Conservation (phyloP, 1,140 invertebrate species). For the Steinernema feltiae region DNA sequence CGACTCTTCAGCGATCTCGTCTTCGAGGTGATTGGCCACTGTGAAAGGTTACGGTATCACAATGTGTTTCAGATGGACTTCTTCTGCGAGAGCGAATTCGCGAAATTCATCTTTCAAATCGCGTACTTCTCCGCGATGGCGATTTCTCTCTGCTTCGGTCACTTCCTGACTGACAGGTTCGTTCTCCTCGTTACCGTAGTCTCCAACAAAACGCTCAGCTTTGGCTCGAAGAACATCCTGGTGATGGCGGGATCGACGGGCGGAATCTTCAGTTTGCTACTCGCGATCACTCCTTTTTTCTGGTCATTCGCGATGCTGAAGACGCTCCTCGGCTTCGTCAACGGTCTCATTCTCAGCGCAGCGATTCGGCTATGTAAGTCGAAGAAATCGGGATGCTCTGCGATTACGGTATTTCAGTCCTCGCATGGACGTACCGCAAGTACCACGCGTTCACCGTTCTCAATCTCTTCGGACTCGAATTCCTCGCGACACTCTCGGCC, state of each 20-base stretch:
- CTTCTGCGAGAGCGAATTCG: background rate
- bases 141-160: background rate
- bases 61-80: background rate
- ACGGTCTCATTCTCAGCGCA: background rate
- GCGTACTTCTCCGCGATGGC: background rate
- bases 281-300: constrained; percentile 6
- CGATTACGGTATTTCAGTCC: background rate
- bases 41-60: no score
- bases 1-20: background rate
- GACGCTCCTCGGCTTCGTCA: background rate
- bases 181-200: background rate
- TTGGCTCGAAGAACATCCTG: constrained; percentile 1
- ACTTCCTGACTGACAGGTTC: background rate
- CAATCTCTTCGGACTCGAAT: background rate
- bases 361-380: background rate
- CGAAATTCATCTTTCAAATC: background rate
- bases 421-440: background rate
- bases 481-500: background rate
- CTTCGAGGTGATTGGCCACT: background rate
- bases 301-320: background rate
- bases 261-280: constrained; percentile 11
- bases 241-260: background rate
- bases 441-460: background rate
- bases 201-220: background rate
- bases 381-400: background rate